A percentile compares a stretch with the other conserved stretches of the same genome.
Evolutionary conservation across 1,140 invertebrate species (phyloP).

Genomic region (Caenorhabditis briggsae): DNA sequence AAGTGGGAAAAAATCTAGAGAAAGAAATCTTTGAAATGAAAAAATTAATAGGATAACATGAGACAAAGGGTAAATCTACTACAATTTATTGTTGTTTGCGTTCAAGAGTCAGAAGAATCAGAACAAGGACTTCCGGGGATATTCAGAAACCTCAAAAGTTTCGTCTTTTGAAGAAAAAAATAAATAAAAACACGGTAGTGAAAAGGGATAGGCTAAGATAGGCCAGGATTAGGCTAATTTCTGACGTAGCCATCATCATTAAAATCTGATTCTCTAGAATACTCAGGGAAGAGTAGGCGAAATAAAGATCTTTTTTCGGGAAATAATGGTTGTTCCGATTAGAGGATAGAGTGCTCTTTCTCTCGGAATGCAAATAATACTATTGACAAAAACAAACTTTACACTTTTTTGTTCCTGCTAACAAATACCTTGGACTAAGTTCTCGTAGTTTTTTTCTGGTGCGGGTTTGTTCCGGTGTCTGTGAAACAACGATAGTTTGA

Average conservation of each 20-base stretch:
- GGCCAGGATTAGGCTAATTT: background rate
- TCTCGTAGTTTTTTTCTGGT: background rate
- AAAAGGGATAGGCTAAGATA: no score
- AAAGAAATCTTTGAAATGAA: background rate
- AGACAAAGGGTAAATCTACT: background rate
- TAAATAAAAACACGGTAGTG: no score
- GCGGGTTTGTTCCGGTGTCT: no score
- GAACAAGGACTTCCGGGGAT: background rate
- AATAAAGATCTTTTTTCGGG: background rate
- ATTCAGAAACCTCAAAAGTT: no score
- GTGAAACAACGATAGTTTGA: no score
- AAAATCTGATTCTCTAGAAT: no score
- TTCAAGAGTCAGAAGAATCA: background rate
- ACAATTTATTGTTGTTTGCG: conserved; percentile 3
- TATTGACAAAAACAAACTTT: conserved; percentile 28
- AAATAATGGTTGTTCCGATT: background rate
- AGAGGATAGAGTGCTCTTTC: background rate
- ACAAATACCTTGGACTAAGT: background rate
- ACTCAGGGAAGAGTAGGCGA: no score
- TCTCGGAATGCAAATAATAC: conserved; percentile 19
- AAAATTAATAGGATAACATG: no score
- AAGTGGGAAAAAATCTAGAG: background rate
- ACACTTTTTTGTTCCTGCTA: background rate
- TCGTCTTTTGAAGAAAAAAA: no score
- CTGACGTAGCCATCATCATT: background rate